phyloP scores from a whole-genome alignment of 2,113 vertebrate species.

The Xiphophorus couchianus region DNA sequence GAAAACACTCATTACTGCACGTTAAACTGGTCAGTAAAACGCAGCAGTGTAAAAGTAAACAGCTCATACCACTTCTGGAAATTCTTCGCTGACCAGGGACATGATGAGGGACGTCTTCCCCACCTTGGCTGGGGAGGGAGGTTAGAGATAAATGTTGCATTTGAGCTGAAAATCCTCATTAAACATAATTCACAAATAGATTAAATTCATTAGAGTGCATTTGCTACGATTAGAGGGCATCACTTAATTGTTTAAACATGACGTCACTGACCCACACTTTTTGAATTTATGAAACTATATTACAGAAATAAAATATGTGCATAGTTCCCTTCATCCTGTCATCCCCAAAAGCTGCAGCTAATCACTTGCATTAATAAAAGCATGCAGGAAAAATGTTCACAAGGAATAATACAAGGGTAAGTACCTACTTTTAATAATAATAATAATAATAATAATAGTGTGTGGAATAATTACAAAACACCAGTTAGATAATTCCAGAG shows the following conservation, averaged over 20 bases:
- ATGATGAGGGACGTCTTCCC: conserved; percentile 98
- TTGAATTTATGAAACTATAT: not conserved
- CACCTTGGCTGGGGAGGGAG: conserved; percentile 88
- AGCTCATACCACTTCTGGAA: conserved; percentile 90
- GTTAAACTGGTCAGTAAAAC: not conserved
- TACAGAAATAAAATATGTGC: not conserved
- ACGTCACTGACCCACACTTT: not conserved
- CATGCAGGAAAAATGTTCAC: not conserved
- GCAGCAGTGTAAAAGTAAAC: not conserved
- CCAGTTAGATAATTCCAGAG: too few species aligned
- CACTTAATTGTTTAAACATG: too few species aligned
- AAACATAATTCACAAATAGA: not conserved
- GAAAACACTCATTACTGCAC: not conserved
- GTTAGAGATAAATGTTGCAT: not conserved
- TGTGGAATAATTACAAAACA: too few species aligned
- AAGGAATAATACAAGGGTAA: too few species aligned
- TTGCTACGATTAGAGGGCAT: too few species aligned
- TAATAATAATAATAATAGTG: too few species aligned
- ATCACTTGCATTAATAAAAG: not conserved
- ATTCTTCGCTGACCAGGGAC: conserved; percentile 98
- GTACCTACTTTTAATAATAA: too few species aligned
- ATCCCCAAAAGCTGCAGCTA: not conserved
- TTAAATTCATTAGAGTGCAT: not conserved
- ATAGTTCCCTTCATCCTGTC: not conserved
- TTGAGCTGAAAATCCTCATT: not conserved